Percentiles rank a stretch among this genome's conserved stretches.
Evolutionary conservation across 1,140 invertebrate species (phyloP).

Genomic region (Diorhabda elongata): DNA sequence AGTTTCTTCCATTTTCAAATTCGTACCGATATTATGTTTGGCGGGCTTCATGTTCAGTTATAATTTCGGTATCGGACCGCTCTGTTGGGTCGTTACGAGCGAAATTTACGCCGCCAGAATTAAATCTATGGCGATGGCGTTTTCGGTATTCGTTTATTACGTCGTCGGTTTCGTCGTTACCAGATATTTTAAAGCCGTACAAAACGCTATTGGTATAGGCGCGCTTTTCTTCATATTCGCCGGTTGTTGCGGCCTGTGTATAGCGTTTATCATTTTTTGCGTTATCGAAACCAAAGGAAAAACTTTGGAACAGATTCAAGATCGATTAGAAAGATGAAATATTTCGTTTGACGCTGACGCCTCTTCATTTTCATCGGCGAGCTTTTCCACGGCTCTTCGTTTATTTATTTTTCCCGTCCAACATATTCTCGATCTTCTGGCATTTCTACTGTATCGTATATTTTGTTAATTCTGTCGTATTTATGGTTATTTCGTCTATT

Average conservation of each 20-base stretch:
- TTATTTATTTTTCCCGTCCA: too few species aligned
- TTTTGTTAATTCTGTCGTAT: too few species aligned
- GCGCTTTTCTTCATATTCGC: slow-evolving; percentile 76
- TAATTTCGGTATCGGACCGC: slow-evolving; percentile 63
- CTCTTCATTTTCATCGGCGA: too few species aligned
- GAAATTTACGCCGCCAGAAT: slow-evolving; percentile 75
- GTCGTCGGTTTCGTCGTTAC: slow-evolving; percentile 72
- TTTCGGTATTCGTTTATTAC: slow-evolving; percentile 74
- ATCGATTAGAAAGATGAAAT: neutral
- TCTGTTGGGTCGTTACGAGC: slow-evolving; percentile 78
- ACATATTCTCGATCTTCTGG: too few species aligned
- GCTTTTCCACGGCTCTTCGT: too few species aligned
- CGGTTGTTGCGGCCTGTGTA: slow-evolving; percentile 55
- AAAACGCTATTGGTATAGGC: slow-evolving; percentile 57
- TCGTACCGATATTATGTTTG: slow-evolving; percentile 31
- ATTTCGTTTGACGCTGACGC: too few species aligned
- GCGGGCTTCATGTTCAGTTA: slow-evolving; percentile 30
- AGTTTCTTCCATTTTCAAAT: slow-evolving; percentile 21
- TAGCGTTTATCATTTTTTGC: slow-evolving; percentile 52
- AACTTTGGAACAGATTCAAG: slow-evolving; percentile 32
- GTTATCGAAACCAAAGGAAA: slow-evolving; percentile 44
- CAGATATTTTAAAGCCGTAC: slow-evolving; percentile 62
- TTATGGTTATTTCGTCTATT: too few species aligned
- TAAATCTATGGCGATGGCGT: slow-evolving; percentile 65
- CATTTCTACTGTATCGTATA: too few species aligned